phyloP scores from a whole-genome alignment of 2,888 invertebrate genomes.

The Drosophila dives region DNA sequence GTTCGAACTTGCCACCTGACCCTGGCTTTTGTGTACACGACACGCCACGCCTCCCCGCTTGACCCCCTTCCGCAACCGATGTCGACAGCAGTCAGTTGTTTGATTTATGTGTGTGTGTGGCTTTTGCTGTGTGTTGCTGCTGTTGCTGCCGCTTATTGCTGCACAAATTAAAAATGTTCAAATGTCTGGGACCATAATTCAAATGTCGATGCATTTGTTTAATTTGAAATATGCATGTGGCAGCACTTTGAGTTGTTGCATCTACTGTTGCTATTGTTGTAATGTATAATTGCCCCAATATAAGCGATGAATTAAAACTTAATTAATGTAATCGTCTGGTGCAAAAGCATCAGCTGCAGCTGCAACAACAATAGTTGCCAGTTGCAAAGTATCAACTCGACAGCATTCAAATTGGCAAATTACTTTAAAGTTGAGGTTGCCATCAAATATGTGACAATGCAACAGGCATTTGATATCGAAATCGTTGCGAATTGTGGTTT shows the following conservation, averaged over 20 bases:
- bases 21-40: not conserved
- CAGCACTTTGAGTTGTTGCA: slow-evolving; percentile 52
- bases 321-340: slow-evolving; percentile 54
- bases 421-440: slow-evolving; percentile 29
- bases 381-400: slow-evolving; percentile 1
- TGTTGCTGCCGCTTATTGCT: slow-evolving; percentile 41
- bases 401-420: slow-evolving; percentile 27
- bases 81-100: slow-evolving; percentile 76
- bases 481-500: slow-evolving; percentile 18
- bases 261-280: not conserved
- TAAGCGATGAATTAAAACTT: slow-evolving; percentile 58
- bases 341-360: slow-evolving; percentile 21
- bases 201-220: slow-evolving; percentile 76
- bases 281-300: slow-evolving; percentile 42
- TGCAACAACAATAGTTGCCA: slow-evolving; percentile 6
- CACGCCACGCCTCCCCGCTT: not conserved
- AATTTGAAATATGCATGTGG: slow-evolving; percentile 70
- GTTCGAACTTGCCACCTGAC: slow-evolving; percentile 55
- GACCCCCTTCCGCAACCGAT: slow-evolving; percentile 44
- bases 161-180: slow-evolving; percentile 73
- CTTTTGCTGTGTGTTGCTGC: slow-evolving; percentile 19
- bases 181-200: slow-evolving; percentile 70
- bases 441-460: slow-evolving; percentile 30
- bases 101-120: slow-evolving; percentile 62
- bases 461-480: slow-evolving; percentile 13